phyloP scores from a whole-genome alignment of 2,797 vertebrate species.

The Macrochelys suwanniensis region DNA sequence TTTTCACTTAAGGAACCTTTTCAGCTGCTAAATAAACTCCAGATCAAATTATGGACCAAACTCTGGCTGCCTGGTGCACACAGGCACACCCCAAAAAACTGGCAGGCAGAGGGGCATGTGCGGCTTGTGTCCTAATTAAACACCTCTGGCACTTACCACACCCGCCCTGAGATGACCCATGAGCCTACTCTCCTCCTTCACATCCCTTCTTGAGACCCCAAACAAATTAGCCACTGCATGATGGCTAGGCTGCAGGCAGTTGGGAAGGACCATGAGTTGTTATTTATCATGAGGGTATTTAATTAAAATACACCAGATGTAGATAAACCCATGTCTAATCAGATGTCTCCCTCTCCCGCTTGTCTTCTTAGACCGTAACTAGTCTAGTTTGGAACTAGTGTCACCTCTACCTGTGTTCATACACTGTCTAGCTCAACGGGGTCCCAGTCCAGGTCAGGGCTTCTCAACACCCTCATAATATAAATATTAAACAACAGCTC shows the following conservation, averaged over 20 bases:
- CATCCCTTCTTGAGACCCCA: not conserved
- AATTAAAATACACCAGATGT: not conserved
- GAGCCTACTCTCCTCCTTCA: not conserved
- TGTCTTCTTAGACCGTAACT: not conserved
- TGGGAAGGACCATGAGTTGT: not conserved
- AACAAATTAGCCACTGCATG: not conserved
- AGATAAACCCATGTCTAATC: not conserved
- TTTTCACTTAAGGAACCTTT: not conserved
- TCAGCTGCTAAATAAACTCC: not conserved
- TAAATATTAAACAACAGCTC: not conserved
- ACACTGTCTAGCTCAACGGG: not conserved
- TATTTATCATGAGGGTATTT: not conserved
- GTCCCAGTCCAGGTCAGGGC: not conserved
- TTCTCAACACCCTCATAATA: not conserved
- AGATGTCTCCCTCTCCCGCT: not conserved
- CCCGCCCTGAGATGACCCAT: rapidly evolving
- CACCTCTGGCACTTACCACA: too few species aligned
- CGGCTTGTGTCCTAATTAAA: not conserved
- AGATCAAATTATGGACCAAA: not conserved
- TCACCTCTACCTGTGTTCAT: not conserved
- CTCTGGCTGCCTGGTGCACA: not conserved
- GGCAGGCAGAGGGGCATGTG: rapidly evolving
- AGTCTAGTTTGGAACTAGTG: not conserved
- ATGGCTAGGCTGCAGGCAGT: not conserved
- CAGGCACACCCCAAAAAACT: not conserved